These are phyloP conservation scores for Drymonia ruficornis DNA, from an alignment of 2,888 invertebrate species.

Conservation along the genomic window DNA sequence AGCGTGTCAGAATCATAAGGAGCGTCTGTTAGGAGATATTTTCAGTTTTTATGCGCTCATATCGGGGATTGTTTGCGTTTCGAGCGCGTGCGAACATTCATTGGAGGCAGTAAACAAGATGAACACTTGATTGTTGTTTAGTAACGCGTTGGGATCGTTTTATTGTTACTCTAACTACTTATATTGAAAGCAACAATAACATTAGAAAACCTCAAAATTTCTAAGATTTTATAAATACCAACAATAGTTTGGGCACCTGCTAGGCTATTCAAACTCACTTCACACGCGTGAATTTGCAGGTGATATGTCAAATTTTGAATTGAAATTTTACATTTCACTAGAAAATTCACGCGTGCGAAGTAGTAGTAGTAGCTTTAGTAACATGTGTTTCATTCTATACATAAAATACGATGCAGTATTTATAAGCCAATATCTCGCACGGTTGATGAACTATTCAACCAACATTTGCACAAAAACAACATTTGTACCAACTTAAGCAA, in stretches of 20 bases:
- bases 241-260: too few species aligned
- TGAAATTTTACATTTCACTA: too few species aligned
- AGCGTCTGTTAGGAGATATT: constrained; percentile 59
- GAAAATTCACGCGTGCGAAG: too few species aligned
- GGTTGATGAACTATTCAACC: not conserved
- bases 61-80: constrained; percentile 49
- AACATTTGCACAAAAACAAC: not conserved
- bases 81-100: constrained; percentile 42
- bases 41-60: constrained; percentile 44
- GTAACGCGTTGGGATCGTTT: constrained; percentile 2
- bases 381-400: too few species aligned
- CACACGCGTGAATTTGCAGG: too few species aligned
- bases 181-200: too few species aligned
- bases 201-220: too few species aligned
- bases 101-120: constrained; percentile 27
- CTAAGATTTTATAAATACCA: too few species aligned
- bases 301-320: too few species aligned
- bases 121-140: constrained; percentile 22
- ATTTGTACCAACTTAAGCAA: not conserved
- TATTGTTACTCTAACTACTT: constrained; percentile 2
- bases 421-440: not conserved
- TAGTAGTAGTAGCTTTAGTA: too few species aligned
- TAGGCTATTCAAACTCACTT: too few species aligned
- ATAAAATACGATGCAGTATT: not conserved
- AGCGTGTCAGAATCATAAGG: constrained; percentile 76